These are phyloP conservation scores for Camponotus pennsylvanicus DNA, from an alignment of 1,140 invertebrate genomes.

Conservation along the genomic window DNA sequence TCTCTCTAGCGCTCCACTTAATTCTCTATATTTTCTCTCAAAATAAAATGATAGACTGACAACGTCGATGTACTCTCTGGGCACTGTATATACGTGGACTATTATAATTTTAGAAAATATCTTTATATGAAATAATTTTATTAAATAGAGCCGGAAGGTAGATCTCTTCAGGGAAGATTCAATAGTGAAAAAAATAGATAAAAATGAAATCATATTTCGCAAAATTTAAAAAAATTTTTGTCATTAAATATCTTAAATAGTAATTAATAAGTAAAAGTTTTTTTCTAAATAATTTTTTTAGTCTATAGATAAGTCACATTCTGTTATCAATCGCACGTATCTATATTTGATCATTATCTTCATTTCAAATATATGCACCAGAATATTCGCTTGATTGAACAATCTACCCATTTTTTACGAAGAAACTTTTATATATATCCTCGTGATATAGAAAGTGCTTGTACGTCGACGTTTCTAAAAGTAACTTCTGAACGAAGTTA, in stretches of 20 bases:
- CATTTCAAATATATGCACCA: neutral
- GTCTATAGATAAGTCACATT: neutral
- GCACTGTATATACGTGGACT: neutral
- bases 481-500: slow-evolving; percentile 56
- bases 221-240: neutral
- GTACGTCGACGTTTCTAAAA: neutral
- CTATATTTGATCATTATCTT: neutral
- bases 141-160: neutral
- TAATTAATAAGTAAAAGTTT: neutral
- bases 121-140: neutral
- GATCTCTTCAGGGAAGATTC: neutral
- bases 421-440: slow-evolving; percentile 36
- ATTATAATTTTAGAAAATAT: slow-evolving; percentile 9
- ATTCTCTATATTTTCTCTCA: slow-evolving; percentile 1
- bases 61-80: neutral
- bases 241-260: neutral
- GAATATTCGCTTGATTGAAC: slow-evolving; percentile 3
- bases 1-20: neutral
- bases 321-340: neutral
- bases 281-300: neutral
- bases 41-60: neutral
- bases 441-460: neutral
- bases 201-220: neutral
- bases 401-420: slow-evolving; percentile 26
- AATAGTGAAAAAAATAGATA: neutral